phyloP scores from a whole-genome alignment of 1,140 invertebrate genomes.

The Uloborus diversus region DNA sequence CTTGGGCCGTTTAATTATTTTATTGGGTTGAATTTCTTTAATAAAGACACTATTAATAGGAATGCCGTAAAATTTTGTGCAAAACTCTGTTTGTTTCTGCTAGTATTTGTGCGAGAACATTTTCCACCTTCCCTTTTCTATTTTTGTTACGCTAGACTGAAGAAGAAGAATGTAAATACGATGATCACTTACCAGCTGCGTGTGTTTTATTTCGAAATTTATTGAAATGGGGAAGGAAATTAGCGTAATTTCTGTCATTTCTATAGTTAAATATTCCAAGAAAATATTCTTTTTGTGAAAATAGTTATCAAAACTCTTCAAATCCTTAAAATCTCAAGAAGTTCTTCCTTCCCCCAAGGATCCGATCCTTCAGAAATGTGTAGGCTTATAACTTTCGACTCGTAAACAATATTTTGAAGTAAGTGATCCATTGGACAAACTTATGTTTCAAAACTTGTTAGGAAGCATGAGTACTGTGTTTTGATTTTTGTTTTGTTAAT shows the following conservation, averaged over 20 bases:
- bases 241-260: not conserved
- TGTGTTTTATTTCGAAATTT: conserved; percentile 42
- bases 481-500: too few species aligned
- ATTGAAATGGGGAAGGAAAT: not conserved
- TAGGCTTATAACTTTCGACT: conserved; percentile 33
- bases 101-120: too few species aligned
- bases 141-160: not conserved
- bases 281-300: not conserved
- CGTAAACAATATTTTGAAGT: too few species aligned
- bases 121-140: not conserved
- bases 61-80: too few species aligned
- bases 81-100: too few species aligned
- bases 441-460: too few species aligned
- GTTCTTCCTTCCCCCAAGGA: not conserved
- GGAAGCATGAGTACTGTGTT: too few species aligned
- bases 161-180: conserved; percentile 21
- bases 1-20: too few species aligned
- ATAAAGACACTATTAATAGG: too few species aligned
- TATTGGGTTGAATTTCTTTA: too few species aligned
- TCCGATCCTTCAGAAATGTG: conserved; percentile 16
- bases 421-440: too few species aligned
- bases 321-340: not conserved
- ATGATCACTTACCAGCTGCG: conserved; percentile 25
- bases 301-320: conserved; percentile 4
- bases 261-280: not conserved